These are phyloP conservation scores for Euzetes globulus DNA, from an alignment of 2,888 invertebrate species.

Conservation along the genomic window DNA sequence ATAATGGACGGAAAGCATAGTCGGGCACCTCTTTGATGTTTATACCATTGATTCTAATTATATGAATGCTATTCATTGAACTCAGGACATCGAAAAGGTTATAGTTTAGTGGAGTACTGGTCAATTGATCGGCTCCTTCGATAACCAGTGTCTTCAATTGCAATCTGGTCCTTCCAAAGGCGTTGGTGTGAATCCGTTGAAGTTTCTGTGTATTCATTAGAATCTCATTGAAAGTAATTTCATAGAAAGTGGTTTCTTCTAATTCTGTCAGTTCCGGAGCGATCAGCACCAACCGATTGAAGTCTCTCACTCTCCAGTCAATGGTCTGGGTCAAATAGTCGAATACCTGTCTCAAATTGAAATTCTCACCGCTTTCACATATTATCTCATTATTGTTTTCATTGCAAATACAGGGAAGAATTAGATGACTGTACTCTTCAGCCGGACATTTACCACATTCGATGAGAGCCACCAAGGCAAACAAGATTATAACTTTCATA, in stretches of 20 bases:
- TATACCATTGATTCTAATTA: neutral
- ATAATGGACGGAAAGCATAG: neutral
- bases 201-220: neutral
- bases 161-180: neutral
- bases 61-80: neutral
- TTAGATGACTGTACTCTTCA: neutral
- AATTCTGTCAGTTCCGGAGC: neutral
- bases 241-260: neutral
- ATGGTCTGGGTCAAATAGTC: neutral
- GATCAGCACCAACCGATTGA: neutral
- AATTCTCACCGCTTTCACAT: neutral
- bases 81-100: constrained; percentile 5
- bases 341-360: neutral
- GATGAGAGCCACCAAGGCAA: neutral
- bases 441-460: neutral
- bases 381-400: neutral
- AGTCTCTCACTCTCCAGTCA: neutral
- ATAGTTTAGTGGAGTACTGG: neutral
- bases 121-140: neutral
- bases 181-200: neutral
- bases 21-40: neutral
- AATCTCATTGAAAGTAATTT: neutral
- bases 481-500: neutral
- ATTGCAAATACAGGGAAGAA: neutral
- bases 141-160: neutral